Conservation (phyloP, 1,140 invertebrate genomes). For the Eumeta japonica region DNA sequence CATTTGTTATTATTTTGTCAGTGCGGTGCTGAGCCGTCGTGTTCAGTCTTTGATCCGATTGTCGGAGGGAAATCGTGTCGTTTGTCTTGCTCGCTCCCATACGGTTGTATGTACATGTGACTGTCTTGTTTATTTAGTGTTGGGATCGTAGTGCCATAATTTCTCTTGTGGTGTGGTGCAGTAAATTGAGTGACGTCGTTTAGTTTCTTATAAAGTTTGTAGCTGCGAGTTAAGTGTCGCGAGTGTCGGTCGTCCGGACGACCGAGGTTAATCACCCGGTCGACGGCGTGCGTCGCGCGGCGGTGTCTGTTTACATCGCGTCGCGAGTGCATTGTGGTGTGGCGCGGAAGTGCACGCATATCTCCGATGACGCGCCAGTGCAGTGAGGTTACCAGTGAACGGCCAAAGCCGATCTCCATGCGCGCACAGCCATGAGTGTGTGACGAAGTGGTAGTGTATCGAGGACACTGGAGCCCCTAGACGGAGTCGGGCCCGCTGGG, state of each 20-base stretch:
- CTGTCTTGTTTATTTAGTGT: background rate
- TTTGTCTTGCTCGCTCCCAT: constrained; percentile 15
- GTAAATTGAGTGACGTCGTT: background rate
- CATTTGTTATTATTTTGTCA: constrained; percentile 66
- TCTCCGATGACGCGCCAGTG: constrained; percentile 50
- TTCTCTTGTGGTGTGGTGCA: constrained; percentile 1
- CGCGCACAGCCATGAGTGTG: constrained; percentile 47
- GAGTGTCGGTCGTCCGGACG: background rate
- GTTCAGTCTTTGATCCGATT: constrained; percentile 37
- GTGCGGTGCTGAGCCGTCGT: constrained; percentile 52
- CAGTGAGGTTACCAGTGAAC: constrained; percentile 7
- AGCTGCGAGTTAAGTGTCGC: background rate
- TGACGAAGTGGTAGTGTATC: constrained; percentile 49
- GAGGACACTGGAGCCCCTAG: constrained; percentile 57
- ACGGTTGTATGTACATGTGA: background rate
- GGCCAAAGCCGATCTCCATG: constrained; percentile 3
- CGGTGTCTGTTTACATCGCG: constrained; percentile 49
- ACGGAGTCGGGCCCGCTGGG: constrained; percentile 57
- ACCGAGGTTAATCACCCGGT: background rate
- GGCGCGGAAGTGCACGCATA: constrained; percentile 41
- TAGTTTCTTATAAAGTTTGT: background rate
- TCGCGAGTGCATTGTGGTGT: constrained; percentile 45
- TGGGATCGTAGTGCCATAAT: background rate
- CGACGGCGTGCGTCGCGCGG: constrained; percentile 29
- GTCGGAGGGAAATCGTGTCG: constrained; percentile 39